These are phyloP conservation scores for Platysternon megacephalum DNA, from an alignment of 2,113 vertebrate genomes.

Conservation along the genomic window DNA sequence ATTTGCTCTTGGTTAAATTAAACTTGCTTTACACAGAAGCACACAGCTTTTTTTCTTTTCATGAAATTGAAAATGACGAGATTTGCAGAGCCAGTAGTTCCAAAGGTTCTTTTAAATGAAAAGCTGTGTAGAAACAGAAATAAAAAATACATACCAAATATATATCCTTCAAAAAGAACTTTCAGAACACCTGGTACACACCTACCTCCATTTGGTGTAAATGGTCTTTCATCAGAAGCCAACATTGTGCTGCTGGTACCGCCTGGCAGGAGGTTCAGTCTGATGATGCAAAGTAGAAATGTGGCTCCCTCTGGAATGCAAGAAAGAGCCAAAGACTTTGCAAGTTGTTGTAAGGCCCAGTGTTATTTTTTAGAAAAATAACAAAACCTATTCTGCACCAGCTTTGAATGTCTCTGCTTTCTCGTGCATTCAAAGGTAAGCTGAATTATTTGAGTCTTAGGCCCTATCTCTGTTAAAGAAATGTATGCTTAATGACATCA, in stretches of 20 bases:
- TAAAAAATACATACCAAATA: neutral
- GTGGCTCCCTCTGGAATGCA: neutral
- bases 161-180: neutral
- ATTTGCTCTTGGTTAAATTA: accelerated
- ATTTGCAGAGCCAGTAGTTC: neutral
- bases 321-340: neutral
- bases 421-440: neutral
- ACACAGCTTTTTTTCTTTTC: accelerated
- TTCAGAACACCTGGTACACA: neutral
- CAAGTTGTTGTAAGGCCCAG: neutral
- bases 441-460: neutral
- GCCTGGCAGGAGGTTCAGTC: neutral
- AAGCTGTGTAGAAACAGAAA: neutral
- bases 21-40: neutral
- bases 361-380: neutral
- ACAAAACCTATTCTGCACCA: neutral
- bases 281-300: neutral
- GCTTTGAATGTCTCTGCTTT: neutral
- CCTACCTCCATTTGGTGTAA: neutral
- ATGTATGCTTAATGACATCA: neutral
- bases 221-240: neutral
- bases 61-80: accelerated
- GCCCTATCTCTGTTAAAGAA: neutral
- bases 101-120: neutral
- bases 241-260: neutral